Base-by-base conservation (phyloP, 2,797 vertebrate genomes). In the Tarsius wallacei region DNA sequence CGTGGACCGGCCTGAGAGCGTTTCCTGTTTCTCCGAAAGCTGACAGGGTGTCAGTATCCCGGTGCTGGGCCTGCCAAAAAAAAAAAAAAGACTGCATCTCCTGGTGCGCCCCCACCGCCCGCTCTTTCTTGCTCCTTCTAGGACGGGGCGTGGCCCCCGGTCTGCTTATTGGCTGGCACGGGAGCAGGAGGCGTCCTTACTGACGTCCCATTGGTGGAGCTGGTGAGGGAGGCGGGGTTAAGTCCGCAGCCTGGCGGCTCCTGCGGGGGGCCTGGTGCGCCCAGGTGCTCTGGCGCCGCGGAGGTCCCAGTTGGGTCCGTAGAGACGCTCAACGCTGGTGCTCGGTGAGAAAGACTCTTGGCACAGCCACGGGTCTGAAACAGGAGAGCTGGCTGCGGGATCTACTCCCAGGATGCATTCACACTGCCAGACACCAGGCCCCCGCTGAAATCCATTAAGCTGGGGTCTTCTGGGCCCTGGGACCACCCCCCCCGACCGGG, bases 21-120 rank as follows among this genome's bases (percentile, higher is more conserved):
- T 17, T 96, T 97, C 95, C 96, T 91, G 88, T 93, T 96, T 96
- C 96, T 68, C 49, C 7, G 14, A 84, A 93, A 84, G 85, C 87
- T 51, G 66, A 90, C 47, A 19, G 36, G n/a, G 61, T 15, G 31
- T 74, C 82, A 33, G 89, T 6, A 76, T 91, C 24, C 83, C 2
- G 0, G 22, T 12, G 36, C 42, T 1, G 19, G 2, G 1, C 17
- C 15, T 42, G 64, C 76, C 59, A 57, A 33, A 77, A 82, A n/a
- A 73, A 61, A 42, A 31, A 36, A 21, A 42, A 42, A 42, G 63
- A 17, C 71, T 42, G 33, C 80, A 55, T 74, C 83, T 93, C 24
- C 42, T n/a, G 13, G 47, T n/a, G 64, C 13, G 21, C 16, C 21
- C 42, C 22, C 0, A 1, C 2, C 28, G 42, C 14, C n/a, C 5